These are phyloP conservation scores for Pammene aurita DNA, from an alignment of 2,888 invertebrate genomes.

Conservation along the genomic window DNA sequence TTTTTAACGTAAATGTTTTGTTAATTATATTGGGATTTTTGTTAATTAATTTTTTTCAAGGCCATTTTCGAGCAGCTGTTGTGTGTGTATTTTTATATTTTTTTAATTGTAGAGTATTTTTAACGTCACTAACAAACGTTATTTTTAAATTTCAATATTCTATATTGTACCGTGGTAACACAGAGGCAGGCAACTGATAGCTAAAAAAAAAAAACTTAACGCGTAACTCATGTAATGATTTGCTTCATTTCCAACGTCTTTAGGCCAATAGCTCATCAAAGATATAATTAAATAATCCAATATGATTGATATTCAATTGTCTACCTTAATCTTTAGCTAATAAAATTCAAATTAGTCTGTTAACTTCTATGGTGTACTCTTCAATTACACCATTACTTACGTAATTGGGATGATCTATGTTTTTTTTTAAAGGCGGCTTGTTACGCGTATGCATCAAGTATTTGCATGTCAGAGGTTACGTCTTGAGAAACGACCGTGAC, in stretches of 20 bases:
- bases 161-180: background rate
- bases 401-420: constrained; percentile 31
- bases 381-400: constrained; percentile 34
- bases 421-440: constrained; percentile 26
- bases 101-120: too few relatives aligned
- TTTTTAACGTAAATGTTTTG: too few relatives aligned
- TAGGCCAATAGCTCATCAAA: constrained; percentile 12
- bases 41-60: too few relatives aligned
- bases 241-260: constrained; percentile 22
- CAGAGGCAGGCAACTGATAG: too few relatives aligned
- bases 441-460: constrained; percentile 28
- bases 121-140: too few relatives aligned
- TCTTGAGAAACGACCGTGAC: background rate
- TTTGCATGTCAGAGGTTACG: constrained; percentile 40
- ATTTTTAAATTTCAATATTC: background rate
- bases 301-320: background rate
- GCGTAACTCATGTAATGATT: background rate
- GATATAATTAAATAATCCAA: background rate
- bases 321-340: background rate
- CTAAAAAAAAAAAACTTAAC: too few relatives aligned
- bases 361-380: background rate
- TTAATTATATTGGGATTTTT: too few relatives aligned
- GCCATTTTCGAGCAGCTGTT: too few relatives aligned
- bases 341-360: background rate
- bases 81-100: too few relatives aligned